These are phyloP conservation scores for Geococcyx californianus DNA, from an alignment of 2,113 vertebrate species.

Conservation along the genomic window DNA sequence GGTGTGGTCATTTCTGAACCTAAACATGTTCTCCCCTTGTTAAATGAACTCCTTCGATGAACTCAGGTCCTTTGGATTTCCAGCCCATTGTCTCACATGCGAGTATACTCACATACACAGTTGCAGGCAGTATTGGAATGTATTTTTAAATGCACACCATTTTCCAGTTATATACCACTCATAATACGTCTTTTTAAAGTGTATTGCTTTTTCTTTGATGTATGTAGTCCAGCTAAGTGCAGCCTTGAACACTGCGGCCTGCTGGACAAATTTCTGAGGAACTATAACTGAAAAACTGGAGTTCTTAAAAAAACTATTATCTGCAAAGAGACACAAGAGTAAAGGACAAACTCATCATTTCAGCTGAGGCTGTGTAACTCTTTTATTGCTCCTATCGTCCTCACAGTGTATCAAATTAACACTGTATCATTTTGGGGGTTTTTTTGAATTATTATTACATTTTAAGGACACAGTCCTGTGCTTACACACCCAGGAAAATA, in stretches of 20 bases:
- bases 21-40: background rate
- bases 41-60: background rate
- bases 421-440: background rate
- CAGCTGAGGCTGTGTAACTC: background rate
- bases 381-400: background rate
- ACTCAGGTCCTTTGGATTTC: background rate
- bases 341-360: slow-evolving; percentile 40
- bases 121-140: background rate
- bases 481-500: background rate
- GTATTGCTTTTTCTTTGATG: slow-evolving; percentile 2
- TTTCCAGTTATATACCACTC: background rate
- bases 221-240: background rate
- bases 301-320: slow-evolving; percentile 52
- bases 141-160: background rate
- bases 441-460: background rate
- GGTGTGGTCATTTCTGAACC: background rate
- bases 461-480: background rate
- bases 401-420: background rate
- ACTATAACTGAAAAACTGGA: slow-evolving; percentile 10
- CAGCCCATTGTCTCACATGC: background rate
- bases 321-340: background rate
- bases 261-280: slow-evolving; percentile 9
- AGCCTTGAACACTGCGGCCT: background rate
- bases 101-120: background rate
- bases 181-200: background rate